Percentiles rank a stretch among this genome's conserved stretches.
Evolutionary conservation across 2,888 invertebrate genomes (phyloP).

Genomic region (Apocheima hispidaria): DNA sequence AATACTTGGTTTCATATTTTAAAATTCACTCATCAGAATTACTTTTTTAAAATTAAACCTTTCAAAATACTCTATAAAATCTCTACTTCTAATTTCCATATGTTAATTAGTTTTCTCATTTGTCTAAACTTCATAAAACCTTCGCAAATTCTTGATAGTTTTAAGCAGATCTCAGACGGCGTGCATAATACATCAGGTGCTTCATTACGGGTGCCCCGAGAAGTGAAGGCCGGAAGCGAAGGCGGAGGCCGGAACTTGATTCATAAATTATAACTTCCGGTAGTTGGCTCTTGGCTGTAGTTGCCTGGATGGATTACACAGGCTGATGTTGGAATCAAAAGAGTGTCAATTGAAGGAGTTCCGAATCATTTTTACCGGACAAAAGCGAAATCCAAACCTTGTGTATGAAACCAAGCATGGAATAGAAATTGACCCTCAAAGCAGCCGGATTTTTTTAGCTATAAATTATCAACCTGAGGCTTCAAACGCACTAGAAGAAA

Average conservation of each 20-base stretch:
- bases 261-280: conserved; percentile 85
- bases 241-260: conserved; percentile 73
- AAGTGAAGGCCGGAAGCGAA: conserved; percentile 48
- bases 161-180: conserved; percentile 64
- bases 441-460: no score
- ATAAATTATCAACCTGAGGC: no score
- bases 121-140: conserved; percentile 19
- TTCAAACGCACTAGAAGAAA: no score
- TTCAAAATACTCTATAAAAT: not conserved
- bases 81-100: conserved; percentile 6
- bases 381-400: no score
- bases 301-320: conserved; percentile 66
- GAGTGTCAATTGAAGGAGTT: no score
- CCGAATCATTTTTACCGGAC: no score
- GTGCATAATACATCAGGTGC: conserved; percentile 76
- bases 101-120: conserved; percentile 25
- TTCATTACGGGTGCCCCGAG: conserved; percentile 63
- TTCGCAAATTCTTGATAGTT: conserved; percentile 46
- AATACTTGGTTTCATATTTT: no score
- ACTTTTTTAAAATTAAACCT: no score
- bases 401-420: no score
- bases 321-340: conserved; percentile 44
- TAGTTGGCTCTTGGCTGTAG: conserved; percentile 72
- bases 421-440: no score
- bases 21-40: no score